These are phyloP conservation scores for Panopea generosa DNA, from an alignment of 2,888 invertebrate species.

Conservation along the genomic window DNA sequence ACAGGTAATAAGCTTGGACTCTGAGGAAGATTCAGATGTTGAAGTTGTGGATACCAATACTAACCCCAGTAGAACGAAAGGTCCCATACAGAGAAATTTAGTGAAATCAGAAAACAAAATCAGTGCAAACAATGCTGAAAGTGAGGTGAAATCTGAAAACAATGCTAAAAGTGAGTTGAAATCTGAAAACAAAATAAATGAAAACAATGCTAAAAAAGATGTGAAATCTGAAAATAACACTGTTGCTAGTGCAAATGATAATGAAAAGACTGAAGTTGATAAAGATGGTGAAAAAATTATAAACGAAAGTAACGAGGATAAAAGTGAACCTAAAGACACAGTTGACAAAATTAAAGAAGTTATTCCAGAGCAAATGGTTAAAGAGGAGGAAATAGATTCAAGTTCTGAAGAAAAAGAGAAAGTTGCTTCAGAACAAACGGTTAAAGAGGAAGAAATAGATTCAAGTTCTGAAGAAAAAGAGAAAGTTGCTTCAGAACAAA, in stretches of 20 bases:
- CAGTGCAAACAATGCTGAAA: background rate
- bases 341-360: no score
- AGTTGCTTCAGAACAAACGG: background rate
- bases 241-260: constrained; percentile 16
- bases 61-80: constrained; percentile 29
- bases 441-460: background rate
- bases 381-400: constrained; percentile 5
- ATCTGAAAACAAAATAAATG: constrained; percentile 17
- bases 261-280: constrained; percentile 28
- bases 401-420: constrained; percentile 8
- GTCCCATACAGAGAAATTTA: background rate
- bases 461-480: background rate
- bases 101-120: constrained; percentile 1
- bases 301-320: constrained; percentile 4
- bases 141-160: background rate
- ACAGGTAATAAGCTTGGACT: constrained; percentile 54
- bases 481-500: constrained; percentile 8
- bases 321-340: constrained; percentile 15
- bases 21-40: constrained; percentile 53
- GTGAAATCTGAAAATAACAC: constrained; percentile 1
- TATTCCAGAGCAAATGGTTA: no score
- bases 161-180: background rate
- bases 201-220: background rate
- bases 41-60: constrained; percentile 45
- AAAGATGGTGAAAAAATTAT: constrained; percentile 26